These are phyloP conservation scores for Embidobia sp. DNA, from an alignment of 2,888 invertebrate species.

Conservation along the genomic window DNA sequence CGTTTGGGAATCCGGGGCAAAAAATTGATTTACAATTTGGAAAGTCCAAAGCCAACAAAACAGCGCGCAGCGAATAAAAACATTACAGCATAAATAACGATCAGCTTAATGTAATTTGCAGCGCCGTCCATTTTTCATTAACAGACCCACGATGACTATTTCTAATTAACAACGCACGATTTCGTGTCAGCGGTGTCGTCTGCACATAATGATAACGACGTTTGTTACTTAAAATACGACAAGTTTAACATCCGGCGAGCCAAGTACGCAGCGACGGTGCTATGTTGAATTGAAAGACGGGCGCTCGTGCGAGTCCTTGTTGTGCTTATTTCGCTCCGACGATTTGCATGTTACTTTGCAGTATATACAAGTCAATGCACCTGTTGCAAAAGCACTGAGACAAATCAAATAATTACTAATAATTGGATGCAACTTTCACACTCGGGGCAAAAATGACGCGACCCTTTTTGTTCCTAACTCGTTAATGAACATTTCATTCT, in stretches of 20 bases:
- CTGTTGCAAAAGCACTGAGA: constrained; percentile 36
- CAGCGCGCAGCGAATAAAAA: no score
- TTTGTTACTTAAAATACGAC: constrained; percentile 28
- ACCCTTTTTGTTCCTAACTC: no score
- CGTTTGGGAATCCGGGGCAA: no score
- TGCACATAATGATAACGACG: not conserved
- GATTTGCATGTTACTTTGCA: constrained; percentile 40
- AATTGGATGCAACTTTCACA: no score
- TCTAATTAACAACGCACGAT: constrained; percentile 12
- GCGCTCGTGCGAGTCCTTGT: not conserved
- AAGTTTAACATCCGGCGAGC: not conserved
- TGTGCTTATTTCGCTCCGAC: not conserved
- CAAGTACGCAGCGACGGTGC: constrained; percentile 7
- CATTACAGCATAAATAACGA: not conserved
- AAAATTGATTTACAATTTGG: no score
- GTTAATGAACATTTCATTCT: no score
- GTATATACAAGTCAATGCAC: constrained; percentile 38
- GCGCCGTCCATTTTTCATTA: constrained; percentile 1
- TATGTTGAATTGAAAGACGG: constrained; percentile 4
- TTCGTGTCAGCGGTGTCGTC: constrained; percentile 1
- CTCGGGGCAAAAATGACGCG: no score
- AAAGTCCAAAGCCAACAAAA: no score
- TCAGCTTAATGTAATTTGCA: not conserved
- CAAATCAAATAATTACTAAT: not conserved
- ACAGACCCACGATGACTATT: not conserved